Base-by-base conservation (phyloP, 2,797 vertebrate genomes). In the Gymnocypris eckloni region DNA sequence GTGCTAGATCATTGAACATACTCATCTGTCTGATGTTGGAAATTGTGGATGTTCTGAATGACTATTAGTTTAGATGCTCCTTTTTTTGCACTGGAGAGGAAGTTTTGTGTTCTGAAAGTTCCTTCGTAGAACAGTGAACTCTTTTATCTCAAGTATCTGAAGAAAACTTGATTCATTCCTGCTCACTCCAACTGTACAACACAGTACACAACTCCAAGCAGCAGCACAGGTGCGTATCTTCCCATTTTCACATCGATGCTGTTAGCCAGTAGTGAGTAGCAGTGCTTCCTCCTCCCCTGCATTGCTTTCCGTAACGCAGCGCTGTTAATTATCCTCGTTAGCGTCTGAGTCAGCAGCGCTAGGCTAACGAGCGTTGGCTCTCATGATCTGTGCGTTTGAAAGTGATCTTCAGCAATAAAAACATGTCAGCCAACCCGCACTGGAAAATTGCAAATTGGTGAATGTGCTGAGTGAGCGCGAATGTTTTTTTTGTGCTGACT, bases 311-410 rank as follows among this genome's bases (percentile, higher is more conserved):
- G 95, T 97, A 97, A 97, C 96, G 95, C 95, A 94, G 93, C 93
- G 93, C 94, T 97, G 96, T 97, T 98, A 99, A 99, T 98, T 97
- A 96, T 95, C 95, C 95, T 96, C 96, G 96, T 99, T 98, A 98
- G 93, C 95, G 95, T 94, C 3, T 83, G 87, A 93, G 89, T 89
- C 93, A 94, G 93, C 93, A 95, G 94, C 94, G 92, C 93, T 94
- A 82, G 95, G 93, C 94, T 96, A 97, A 96, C 94, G 84, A 97
- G 96, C 94, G 96, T 95, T 95, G 94, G 91, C 95, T 95, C 96
- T 97, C 98, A 98, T 98, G 95, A 99, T 99, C 96, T 96, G 95
- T 94, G 94, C 96, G 95, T 98, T 97, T 97, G 96, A 97, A 97
- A 97, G 96, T 96, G 96, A 97, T 99, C 96, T 96, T 94, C 91